Conservation (phyloP, 2,888 invertebrate species). For the Perdita meconis region DNA sequence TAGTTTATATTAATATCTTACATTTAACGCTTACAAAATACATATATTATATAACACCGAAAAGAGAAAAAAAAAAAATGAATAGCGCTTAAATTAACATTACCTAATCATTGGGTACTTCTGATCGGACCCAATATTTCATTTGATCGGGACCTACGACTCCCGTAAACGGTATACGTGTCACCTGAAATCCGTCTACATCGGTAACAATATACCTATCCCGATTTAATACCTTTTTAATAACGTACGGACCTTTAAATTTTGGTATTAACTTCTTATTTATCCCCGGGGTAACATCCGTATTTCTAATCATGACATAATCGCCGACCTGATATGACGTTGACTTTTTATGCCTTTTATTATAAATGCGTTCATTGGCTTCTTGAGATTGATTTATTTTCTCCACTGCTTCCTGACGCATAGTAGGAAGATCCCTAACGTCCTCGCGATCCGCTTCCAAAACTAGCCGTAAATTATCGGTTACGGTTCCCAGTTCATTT, state of each 20-base stretch:
- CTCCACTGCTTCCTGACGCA: background rate
- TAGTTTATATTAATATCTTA: no score
- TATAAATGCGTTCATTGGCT: background rate
- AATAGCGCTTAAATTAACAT: no score
- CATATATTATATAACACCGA: no score
- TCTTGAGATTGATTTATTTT: background rate
- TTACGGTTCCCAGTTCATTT: background rate
- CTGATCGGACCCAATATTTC: constrained; percentile 4
- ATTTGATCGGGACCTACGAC: background rate
- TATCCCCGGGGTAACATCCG: background rate
- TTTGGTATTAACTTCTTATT: constrained; percentile 22
- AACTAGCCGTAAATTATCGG: background rate
- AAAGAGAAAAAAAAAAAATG: no score
- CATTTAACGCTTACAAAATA: no score
- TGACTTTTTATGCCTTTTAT: background rate
- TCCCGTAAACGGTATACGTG: background rate
- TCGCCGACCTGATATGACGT: background rate
- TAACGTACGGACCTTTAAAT: constrained; percentile 12
- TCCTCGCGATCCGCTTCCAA: no score
- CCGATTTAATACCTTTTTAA: background rate
- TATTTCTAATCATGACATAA: constrained; percentile 6
- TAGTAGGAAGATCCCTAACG: no score
- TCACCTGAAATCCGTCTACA: constrained; percentile 13
- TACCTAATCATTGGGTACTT: no score
- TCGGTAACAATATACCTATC: constrained; percentile 16